phyloP scores from a whole-genome alignment of 1,140 invertebrate genomes.

The Drosophila biarmipes region DNA sequence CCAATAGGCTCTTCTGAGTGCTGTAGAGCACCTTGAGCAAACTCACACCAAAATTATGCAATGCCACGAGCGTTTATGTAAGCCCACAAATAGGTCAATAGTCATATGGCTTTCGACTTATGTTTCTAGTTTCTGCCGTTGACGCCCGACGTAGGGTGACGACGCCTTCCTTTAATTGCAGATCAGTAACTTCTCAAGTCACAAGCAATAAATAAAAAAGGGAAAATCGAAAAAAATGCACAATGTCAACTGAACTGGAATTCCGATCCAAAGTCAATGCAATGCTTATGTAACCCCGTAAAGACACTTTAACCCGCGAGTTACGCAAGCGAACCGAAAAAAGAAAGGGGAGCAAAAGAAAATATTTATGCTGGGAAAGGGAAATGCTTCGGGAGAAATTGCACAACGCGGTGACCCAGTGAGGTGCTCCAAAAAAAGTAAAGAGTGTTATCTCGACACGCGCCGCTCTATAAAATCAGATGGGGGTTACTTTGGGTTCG shows the following conservation, averaged over 20 bases:
- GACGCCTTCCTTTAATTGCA: slow-evolving; percentile 3
- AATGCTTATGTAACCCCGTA: slow-evolving; percentile 64
- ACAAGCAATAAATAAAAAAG: slow-evolving; percentile 9
- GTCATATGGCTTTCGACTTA: slow-evolving; percentile 2
- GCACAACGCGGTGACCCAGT: slow-evolving; percentile 37
- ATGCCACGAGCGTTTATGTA: neutral
- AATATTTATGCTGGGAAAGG: slow-evolving; percentile 27
- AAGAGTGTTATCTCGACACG: slow-evolving; percentile 27
- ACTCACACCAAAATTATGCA: slow-evolving; percentile 3
- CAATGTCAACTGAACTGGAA: slow-evolving; percentile 59
- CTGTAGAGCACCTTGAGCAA: too few species aligned
- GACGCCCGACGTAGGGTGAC: slow-evolving; percentile 34
- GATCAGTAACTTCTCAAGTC: slow-evolving; percentile 34
- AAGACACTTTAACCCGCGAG: slow-evolving; percentile 2
- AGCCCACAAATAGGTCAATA: slow-evolving; percentile 7
- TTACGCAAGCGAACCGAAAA: slow-evolving; percentile 55
- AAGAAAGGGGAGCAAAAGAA: slow-evolving; percentile 31
- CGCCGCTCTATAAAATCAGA: slow-evolving; percentile 12
- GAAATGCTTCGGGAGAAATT: slow-evolving; percentile 23
- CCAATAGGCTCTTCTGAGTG: too few species aligned
- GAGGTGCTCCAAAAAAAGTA: slow-evolving; percentile 5
- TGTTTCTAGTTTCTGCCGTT: slow-evolving; percentile 10
- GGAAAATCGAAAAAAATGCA: slow-evolving; percentile 42
- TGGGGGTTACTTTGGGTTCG: neutral
- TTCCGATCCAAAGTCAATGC: slow-evolving; percentile 75